These are phyloP conservation scores for Mythimna impura DNA, from an alignment of 2,888 invertebrate genomes.

Conservation along the genomic window DNA sequence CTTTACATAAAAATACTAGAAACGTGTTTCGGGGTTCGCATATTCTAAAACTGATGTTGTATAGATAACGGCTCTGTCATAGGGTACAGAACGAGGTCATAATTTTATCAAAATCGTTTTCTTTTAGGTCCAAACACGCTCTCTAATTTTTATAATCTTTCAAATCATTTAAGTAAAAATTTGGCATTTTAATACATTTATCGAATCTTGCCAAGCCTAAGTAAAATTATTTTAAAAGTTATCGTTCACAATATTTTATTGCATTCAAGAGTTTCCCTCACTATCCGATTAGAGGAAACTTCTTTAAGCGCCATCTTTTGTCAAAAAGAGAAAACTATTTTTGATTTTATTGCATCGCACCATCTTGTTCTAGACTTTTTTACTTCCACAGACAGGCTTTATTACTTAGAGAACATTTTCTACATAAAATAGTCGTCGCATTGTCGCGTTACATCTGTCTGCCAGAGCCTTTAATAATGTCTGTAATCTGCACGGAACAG, in stretches of 20 bases:
- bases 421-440: background rate
- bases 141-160: conserved; percentile 36
- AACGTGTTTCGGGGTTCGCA: too few relatives aligned
- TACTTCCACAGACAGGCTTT: background rate
- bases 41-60: too few relatives aligned
- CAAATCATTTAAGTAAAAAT: conserved; percentile 61
- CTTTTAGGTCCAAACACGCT: conserved; percentile 49
- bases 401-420: background rate
- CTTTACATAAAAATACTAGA: too few relatives aligned
- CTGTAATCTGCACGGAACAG: background rate
- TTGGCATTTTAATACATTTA: conserved; percentile 60
- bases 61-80: background rate
- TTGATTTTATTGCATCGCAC: conserved; percentile 21
- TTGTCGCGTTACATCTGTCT: background rate
- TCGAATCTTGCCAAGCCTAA: conserved; percentile 49
- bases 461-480: background rate
- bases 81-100: background rate
- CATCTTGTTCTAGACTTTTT: conserved; percentile 10
- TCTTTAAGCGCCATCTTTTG: conserved; percentile 20
- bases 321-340: conserved; percentile 4
- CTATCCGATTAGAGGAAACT: background rate
- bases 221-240: conserved; percentile 24
- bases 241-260: conserved; percentile 25
- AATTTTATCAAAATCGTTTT: conserved; percentile 28
- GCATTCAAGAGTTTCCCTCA: conserved; percentile 2